Evolutionary conservation across 2,888 invertebrate genomes (phyloP).

Genomic region (Conus canariensis): DNA sequence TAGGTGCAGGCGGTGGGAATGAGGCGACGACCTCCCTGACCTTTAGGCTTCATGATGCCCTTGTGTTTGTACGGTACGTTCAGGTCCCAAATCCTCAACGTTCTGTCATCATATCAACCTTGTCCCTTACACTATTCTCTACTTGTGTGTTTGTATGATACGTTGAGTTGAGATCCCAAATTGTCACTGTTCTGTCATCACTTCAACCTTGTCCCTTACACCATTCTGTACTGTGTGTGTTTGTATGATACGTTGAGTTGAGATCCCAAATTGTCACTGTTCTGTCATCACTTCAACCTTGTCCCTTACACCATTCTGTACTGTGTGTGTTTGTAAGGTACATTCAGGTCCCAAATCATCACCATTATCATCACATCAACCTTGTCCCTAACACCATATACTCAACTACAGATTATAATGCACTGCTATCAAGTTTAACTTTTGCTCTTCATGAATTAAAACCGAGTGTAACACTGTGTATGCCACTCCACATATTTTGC

Average conservation of each 20-base stretch:
- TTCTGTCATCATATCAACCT: conserved; percentile 79
- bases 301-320: not conserved
- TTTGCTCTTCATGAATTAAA: too few relatives aligned
- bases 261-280: conserved; percentile 94
- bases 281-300: conserved; percentile 67
- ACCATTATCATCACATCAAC: conserved; percentile 82
- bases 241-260: conserved; percentile 83
- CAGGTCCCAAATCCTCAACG: conserved; percentile 94
- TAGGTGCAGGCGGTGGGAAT: conserved; percentile 91
- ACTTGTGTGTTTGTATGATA: conserved; percentile 83
- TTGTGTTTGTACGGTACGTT: conserved; percentile 86
- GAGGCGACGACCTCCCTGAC: conserved; percentile 87
- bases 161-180: conserved; percentile 89
- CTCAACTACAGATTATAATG: too few relatives aligned
- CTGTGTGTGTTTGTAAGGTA: conserved; percentile 83
- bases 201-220: not conserved
- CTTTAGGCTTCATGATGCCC: conserved; percentile 88
- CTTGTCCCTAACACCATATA: not conserved
- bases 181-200: conserved; percentile 85
- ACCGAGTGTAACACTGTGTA: too few relatives aligned
- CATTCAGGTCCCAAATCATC: conserved; percentile 92
- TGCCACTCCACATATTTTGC: too few relatives aligned
- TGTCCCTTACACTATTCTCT: not conserved
- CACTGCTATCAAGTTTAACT: too few relatives aligned
- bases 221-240: conserved; percentile 80